Evolutionary conservation across 2,888 invertebrate genomes (phyloP), one percentile per base, ranked within the genome.

Genomic region (Tolmerus cingulatus): DNA sequence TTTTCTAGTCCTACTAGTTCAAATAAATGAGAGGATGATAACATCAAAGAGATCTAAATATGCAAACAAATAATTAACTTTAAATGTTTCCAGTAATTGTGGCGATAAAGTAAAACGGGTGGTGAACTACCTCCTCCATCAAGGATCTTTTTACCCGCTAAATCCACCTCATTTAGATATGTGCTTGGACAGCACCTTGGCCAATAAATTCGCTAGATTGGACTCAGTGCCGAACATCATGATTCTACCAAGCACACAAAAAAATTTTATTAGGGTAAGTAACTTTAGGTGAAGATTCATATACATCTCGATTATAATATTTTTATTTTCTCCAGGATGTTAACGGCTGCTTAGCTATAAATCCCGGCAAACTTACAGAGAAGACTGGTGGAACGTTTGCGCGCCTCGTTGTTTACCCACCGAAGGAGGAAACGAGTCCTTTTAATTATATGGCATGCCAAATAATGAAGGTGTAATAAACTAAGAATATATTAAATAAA

Each of bases 341-440:
- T 27, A 94, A 95, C 90, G 96, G 95, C 1, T 96, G 96, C 90
- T 93, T 97, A 43, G 96, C 97, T 14, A 93, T 98, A 27, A 98
- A 98, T 93, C 98, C 98, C 0, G 98, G 97, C 89, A 95, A 96
- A 88, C 91, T 98, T 86, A 94, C 95, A 0, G 97, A 97, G 43
- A 92, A 93, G 14, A 94, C 94, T 37, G 96, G 96, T 5, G 97
- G 97, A 77, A 96, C 96, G 0, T 98, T 96, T 93, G 96, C 96
- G 0, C 94, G 96, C 37, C 91, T 97, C 0, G 93, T 95, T 86
- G 91, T 97, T 23, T 91, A 92, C 86, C 93, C 92, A 86, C 91
- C 91, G 89, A 91, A 91, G 55, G 90, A 90, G 30, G 90, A 90
- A 66, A 90, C 90, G 7, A 92, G 91, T 86, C 89, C 93, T 82